Conservation (phyloP, 2,113 vertebrate genomes). For the Anser cygnoides region DNA sequence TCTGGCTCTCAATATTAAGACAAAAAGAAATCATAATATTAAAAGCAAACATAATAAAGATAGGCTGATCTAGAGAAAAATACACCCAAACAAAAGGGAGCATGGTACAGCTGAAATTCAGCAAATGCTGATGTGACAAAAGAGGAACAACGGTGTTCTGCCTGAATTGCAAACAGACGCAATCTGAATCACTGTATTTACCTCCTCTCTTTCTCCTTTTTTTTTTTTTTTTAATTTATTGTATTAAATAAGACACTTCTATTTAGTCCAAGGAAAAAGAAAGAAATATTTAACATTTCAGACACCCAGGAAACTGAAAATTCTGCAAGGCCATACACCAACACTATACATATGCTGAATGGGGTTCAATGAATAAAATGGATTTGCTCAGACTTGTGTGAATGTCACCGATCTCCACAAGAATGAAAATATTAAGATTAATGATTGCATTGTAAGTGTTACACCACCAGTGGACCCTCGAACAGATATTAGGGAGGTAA, state of each 20-base stretch:
- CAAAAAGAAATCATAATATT: not conserved
- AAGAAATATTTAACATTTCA: not conserved
- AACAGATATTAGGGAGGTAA: not conserved
- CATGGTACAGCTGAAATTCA: not conserved
- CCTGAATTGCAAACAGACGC: not conserved
- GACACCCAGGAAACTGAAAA: not conserved
- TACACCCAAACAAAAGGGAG: not conserved
- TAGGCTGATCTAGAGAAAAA: not conserved
- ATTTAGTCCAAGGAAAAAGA: not conserved
- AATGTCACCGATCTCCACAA: not conserved
- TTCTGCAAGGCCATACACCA: not conserved
- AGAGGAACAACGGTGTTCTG: not conserved
- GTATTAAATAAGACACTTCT: not conserved
- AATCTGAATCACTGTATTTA: not conserved
- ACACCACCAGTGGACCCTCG: not conserved
- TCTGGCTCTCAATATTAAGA: not conserved
- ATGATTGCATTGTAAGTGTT: not conserved
- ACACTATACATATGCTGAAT: not conserved
- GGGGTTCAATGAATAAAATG: not conserved
- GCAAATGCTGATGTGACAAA: not conserved
- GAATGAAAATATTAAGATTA: slow-evolving; percentile 14
- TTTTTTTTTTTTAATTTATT: not conserved
- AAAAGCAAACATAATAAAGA: not conserved
- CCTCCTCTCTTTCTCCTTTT: no score
- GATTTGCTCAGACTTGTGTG: slow-evolving; percentile 2